Conservation (phyloP, 2,888 invertebrate species). For the Ennomos erosarius region DNA sequence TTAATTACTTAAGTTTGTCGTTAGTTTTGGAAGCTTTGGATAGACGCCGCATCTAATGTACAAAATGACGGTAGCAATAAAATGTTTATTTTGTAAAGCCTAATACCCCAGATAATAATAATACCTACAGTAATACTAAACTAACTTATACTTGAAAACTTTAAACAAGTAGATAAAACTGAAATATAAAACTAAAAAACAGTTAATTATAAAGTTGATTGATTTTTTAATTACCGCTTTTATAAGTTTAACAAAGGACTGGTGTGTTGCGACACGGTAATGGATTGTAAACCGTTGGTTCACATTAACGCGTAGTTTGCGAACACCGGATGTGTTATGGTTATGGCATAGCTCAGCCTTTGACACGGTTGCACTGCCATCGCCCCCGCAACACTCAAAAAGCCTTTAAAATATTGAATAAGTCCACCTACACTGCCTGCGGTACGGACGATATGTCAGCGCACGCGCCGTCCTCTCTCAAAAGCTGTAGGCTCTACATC, state of each 20-base stretch:
- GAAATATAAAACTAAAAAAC: too few species aligned
- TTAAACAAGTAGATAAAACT: too few species aligned
- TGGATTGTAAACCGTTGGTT: conserved; percentile 6
- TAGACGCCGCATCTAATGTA: too few species aligned
- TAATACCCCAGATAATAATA: too few species aligned
- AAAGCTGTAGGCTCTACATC: conserved; percentile 42
- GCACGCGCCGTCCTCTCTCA: conserved; percentile 27
- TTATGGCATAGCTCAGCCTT: conserved; percentile 53
- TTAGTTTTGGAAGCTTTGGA: too few species aligned
- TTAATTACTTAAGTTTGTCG: too few species aligned
- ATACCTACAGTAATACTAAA: too few species aligned
- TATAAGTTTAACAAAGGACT: not conserved
- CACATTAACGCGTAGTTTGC: conserved; percentile 55
- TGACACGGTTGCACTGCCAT: conserved; percentile 70
- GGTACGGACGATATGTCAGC: conserved; percentile 42
- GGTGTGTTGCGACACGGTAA: conserved; percentile 12
- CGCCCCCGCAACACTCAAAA: conserved; percentile 67
- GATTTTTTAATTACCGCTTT: not conserved
- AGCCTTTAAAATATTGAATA: conserved; percentile 68
- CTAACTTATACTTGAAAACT: too few species aligned
- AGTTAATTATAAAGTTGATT: too few species aligned
- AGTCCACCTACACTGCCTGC: conserved; percentile 66
- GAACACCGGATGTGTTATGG: conserved; percentile 59
- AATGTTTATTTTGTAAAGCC: too few species aligned
- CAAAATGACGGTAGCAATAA: too few species aligned